phyloP scores from a whole-genome alignment of 2,888 invertebrate genomes.

The Dasypolia templi region DNA sequence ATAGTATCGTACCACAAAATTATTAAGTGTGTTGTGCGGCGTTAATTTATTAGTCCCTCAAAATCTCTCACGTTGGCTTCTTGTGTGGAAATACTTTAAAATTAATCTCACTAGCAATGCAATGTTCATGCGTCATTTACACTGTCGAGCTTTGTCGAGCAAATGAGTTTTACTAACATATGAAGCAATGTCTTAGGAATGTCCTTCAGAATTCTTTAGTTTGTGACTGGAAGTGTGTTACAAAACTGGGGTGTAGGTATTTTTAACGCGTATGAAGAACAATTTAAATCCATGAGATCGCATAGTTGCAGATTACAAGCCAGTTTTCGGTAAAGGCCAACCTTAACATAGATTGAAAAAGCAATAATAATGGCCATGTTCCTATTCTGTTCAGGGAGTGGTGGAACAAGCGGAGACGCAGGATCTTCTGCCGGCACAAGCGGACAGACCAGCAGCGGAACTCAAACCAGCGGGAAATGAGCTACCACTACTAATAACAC shows the following conservation, averaged over 20 bases:
- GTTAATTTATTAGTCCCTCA: neutral
- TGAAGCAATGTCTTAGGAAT: neutral
- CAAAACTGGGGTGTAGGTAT: neutral
- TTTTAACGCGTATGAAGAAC: neutral
- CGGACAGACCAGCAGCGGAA: neutral
- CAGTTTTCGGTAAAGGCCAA: neutral
- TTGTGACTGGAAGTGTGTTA: too few species aligned
- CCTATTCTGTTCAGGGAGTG: neutral
- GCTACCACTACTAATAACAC: too few species aligned
- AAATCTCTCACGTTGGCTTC: neutral
- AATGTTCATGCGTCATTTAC: neutral
- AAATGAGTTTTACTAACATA: neutral
- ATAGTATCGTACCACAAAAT: neutral
- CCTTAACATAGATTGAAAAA: neutral
- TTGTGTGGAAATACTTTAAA: neutral
- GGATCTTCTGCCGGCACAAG: neutral
- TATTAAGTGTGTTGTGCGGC: neutral
- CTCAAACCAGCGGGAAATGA: constrained; percentile 22
- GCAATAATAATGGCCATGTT: neutral
- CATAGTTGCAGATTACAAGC: neutral
- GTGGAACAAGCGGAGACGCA: neutral
- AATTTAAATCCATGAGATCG: neutral
- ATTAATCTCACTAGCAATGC: too few species aligned
- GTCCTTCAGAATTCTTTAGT: too few species aligned
- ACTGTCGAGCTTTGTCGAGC: neutral